Conservation (phyloP, 1,140 invertebrate genomes). For the Euschistus heros region DNA sequence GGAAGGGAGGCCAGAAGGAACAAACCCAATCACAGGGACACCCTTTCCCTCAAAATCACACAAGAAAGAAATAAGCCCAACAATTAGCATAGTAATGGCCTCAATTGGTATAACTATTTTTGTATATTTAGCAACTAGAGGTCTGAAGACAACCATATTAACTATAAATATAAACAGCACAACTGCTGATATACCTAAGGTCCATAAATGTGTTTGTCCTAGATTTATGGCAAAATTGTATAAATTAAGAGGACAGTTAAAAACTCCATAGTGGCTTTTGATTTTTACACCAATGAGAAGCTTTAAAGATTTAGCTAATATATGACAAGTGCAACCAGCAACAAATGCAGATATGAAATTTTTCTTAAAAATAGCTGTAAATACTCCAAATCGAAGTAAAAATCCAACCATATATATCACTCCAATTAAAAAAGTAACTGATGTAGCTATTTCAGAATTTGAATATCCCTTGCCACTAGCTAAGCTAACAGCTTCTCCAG, state of each 20-base stretch:
- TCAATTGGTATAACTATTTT: conserved; percentile 22
- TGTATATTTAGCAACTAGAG: conserved; percentile 18
- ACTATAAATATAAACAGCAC: conserved; percentile 19
- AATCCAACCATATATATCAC: conserved; percentile 19
- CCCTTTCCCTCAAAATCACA: conserved; percentile 17
- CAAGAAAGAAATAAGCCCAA: conserved; percentile 21
- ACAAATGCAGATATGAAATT: conserved; percentile 20
- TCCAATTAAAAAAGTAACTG: conserved; percentile 19
- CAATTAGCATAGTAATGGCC: conserved; percentile 19
- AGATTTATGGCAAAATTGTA: conserved; percentile 13
- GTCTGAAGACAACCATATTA: conserved; percentile 17
- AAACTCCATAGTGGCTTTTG: conserved; percentile 18
- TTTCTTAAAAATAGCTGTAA: conserved; percentile 21
- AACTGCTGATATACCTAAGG: conserved; percentile 13
- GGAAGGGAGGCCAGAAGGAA: conserved; percentile 18
- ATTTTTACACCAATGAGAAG: conserved; percentile 21
- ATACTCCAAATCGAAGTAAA: conserved; percentile 14
- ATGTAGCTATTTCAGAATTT: conserved; percentile 9
- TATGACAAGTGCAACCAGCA: conserved; percentile 20
- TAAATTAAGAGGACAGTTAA: conserved; percentile 15
- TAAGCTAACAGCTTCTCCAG: conserved; percentile 19
- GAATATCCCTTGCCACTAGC: not conserved
- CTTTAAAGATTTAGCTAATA: conserved; percentile 19
- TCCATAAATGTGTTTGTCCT: conserved; percentile 9
- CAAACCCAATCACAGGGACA: conserved; percentile 13